Evolutionary conservation across 2,888 invertebrate species (phyloP), one percentile per base, ranked within the genome.

Genomic region (Theretra japonica): DNA sequence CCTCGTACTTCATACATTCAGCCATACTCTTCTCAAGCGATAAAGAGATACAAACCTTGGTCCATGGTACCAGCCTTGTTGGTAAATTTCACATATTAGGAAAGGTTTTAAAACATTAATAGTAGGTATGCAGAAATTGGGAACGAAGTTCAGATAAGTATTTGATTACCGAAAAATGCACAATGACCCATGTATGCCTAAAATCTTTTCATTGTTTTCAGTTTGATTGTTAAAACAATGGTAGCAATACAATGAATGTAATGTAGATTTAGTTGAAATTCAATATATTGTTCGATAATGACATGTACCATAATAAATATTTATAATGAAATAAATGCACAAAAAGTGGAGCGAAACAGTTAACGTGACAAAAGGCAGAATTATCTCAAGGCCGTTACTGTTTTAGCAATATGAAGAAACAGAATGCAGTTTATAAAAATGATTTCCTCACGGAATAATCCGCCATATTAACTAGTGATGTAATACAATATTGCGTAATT

Each of bases 381-480:
- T 85, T 82, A 85, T 87, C 85, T 88, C 88, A 88, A 83, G 88
- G 87, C 79, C 87, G 83, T 77, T 75, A 76, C 82, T 86, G 81
- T 82, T 83, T 79, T 75, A 77, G 78, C 82, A 83, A 82, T 73
- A 77, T 17, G 74, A 72, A 73, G 81, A 80, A 82, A 84, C 81
- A 41, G 5, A 65, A 41, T 65, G 23, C 62, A 65, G 21, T 41
- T 65, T 41, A 65, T 65, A 41, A 65, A 65, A 65, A 53, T n/a
- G 53, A 53, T 53, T 53, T 53, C 53, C 7, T n/a, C 53, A 53
- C 53, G 53, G 53, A 5, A 53, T 53, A n/a, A 53, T 53, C 53
- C 65, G 41, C 65, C 23, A 23, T 65, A 41, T 62, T 62, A 41
- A 41, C 21, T 33, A 62, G 65, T 65, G 65, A 65, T 65, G 65